Percentiles rank a stretch among this genome's conserved stretches.
phyloP scores from a whole-genome alignment of 1,140 invertebrate genomes.

The Brachionus asplanchnoidis region DNA sequence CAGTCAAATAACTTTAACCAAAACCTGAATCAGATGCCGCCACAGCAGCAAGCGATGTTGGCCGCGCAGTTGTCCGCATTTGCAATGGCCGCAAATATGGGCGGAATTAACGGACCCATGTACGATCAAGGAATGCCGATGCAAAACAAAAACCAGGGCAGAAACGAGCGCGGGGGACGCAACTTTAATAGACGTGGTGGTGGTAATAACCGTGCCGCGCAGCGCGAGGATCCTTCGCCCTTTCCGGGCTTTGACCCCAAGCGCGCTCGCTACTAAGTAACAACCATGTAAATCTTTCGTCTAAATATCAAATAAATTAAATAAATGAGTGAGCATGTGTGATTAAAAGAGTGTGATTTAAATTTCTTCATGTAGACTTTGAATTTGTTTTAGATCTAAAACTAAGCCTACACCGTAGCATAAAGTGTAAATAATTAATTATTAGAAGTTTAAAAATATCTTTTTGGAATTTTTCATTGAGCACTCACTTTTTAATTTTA shows the following conservation, averaged over 20 bases:
- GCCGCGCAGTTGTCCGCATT: slow-evolving; percentile 32
- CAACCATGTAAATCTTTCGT: neutral
- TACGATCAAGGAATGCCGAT: neutral
- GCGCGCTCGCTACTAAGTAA: slow-evolving; percentile 24
- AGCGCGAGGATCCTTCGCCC: neutral
- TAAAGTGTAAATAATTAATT: neutral
- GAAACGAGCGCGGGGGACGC: slow-evolving; percentile 16
- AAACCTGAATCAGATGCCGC: slow-evolving; percentile 18
- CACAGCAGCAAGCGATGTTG: slow-evolving; percentile 30
- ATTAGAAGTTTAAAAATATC: neutral
- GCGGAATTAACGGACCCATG: neutral
- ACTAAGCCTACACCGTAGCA: neutral
- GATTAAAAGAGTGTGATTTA: neutral
- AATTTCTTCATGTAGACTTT: neutral
- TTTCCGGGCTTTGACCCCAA: slow-evolving; percentile 11
- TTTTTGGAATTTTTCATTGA: neutral
- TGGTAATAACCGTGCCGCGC: neutral
- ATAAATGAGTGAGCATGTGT: neutral
- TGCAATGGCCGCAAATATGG: slow-evolving; percentile 29
- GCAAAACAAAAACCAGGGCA: neutral
- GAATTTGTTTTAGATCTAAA: neutral
- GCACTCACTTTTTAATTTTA: neutral
- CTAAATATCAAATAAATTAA: neutral
- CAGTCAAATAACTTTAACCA: neutral
- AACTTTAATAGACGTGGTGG: slow-evolving; percentile 21